A percentile compares a stretch with the other conserved stretches of the same genome.
phyloP scores from a whole-genome alignment of 2,797 vertebrate genomes.

The Enteromius afrohamiltoni region DNA sequence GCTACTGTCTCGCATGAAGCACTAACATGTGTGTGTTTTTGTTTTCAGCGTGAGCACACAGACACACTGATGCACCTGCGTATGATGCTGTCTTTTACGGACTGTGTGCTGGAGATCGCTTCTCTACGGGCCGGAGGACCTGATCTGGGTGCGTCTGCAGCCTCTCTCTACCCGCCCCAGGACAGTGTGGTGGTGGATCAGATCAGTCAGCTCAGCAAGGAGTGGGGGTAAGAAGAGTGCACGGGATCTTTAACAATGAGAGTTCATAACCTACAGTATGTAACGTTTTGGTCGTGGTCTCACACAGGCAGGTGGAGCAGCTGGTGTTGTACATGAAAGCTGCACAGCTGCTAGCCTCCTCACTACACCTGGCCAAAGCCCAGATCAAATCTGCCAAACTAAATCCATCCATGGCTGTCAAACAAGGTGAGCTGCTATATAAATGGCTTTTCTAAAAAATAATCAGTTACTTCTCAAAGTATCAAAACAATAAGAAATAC shows the following conservation, averaged over 20 bases:
- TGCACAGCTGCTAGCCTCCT: constrained; percentile 92
- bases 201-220: constrained; percentile 96
- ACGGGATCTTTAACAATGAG: background rate
- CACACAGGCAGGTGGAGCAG: constrained; percentile 92
- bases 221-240: constrained; percentile 87
- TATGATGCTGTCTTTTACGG: constrained; percentile 92
- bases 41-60: constrained; percentile 89
- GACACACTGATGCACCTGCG: constrained; percentile 93
- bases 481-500: background rate
- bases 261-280: background rate
- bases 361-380: constrained; percentile 93
- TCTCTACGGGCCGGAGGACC: constrained; percentile 81
- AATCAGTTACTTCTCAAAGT: background rate
- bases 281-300: constrained; percentile 46
- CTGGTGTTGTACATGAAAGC: constrained; percentile 97
- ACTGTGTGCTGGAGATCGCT: constrained; percentile 94
- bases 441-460: background rate
- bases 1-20: constrained; percentile 33
- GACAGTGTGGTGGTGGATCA: constrained; percentile 96
- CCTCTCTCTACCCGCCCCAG: constrained; percentile 91
- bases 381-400: constrained; percentile 95
- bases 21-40: constrained; percentile 34
- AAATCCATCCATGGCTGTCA: constrained; percentile 93
- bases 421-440: constrained; percentile 82
- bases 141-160: constrained; percentile 84